Evolutionary conservation across 2,113 vertebrate species (phyloP), one percentile per base, ranked within the genome.

Genomic region (Marmota flaviventris): DNA sequence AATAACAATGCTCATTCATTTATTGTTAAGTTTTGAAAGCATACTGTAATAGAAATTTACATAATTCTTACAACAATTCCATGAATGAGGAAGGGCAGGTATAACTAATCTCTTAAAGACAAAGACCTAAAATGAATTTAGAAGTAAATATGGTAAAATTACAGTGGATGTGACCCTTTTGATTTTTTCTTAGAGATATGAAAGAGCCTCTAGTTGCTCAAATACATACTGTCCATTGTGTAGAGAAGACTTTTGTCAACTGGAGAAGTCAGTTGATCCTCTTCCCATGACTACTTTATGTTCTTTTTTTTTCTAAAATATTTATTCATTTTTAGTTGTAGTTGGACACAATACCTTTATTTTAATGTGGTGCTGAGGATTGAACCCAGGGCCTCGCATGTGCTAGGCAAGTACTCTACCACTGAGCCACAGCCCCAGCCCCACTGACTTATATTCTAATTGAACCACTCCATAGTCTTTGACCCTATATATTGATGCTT

Each of bases 51-150:
- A 82, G 5, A 78, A 83, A 75, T 83, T 93, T 25, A 85, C 8
- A 32, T 70, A 91, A 75, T 90, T 93, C 25, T 92, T 11, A 16
- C 56, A 85, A 5, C 63, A 67, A 53, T 37, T 85, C 22, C 24
- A 78, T 76, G 61, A 95, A 5, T 79, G 20, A 93, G 88, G 69
- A 63, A 94, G 37, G 63, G 16, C 48, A 76, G 39, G 18, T 39
- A 53, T 75, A 78, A 75, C 69, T 24, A 72, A 61, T 42, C 18
- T 79, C 63, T 90, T n/a, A 93, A 96, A 85, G 56, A 92, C 39
- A 93, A 96, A 85, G 39, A 90, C 39, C 48, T 91, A 90, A 94
- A 67, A 79, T 95, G 16, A 69, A 75, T 25, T 87, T 87, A 90
- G 27, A 75, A 90, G 53, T 78, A 95, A 96, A 61, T 84, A 93